Base-by-base conservation (phyloP, 37 sponge, comb jelly and placozoan species). In the Halisarca cf. caerulea region DNA sequence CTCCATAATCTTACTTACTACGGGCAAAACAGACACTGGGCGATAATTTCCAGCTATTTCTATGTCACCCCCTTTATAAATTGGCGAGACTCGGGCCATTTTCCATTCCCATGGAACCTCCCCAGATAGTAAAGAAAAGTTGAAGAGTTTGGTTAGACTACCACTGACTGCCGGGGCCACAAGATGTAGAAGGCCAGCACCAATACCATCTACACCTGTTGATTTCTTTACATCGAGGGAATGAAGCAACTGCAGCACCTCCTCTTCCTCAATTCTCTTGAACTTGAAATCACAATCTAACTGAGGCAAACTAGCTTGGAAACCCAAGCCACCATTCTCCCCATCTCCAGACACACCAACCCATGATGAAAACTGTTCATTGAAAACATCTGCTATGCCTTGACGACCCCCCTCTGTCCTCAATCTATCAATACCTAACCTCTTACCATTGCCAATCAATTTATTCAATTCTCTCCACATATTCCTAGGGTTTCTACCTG, bases 21-120 rank as follows among this genome's bases (percentile, higher is more conserved):
- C 77, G 24, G 85, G 79, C 3, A 85, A n/a, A 15, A 85, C 79
- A 20, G 86, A 85, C 32, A 85, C 66, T 28, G 86, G 45, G 8
- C 78, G 17, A n/a, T 34, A 75, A 24, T 75, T 36, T 9, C 78
- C 23, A 28, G 34, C 23, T 11, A 24, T 27, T 23, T 9, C 28
- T 9, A 9, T 39, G 14, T 8, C 40, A 11, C 38, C 38, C 41
- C 23, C 23, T 27, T 64, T 64, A 24, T 64, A 27, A 14, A 64
- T 23, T 9, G 66, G 66, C 14, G 66, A 24, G 18, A 64, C 66
- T 9, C 23, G 14, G 18, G 66, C 66, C 23, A 27, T 24, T 27
- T 64, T 64, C 71, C 71, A 69, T 6, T 69, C 71, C 33, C 2
- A 20, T 3, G 71, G 71, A 2, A 69, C 37, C 37, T 28, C 6